Conservation (phyloP, 2,888 invertebrate species). For the Scaptomyza polygonia region DNA sequence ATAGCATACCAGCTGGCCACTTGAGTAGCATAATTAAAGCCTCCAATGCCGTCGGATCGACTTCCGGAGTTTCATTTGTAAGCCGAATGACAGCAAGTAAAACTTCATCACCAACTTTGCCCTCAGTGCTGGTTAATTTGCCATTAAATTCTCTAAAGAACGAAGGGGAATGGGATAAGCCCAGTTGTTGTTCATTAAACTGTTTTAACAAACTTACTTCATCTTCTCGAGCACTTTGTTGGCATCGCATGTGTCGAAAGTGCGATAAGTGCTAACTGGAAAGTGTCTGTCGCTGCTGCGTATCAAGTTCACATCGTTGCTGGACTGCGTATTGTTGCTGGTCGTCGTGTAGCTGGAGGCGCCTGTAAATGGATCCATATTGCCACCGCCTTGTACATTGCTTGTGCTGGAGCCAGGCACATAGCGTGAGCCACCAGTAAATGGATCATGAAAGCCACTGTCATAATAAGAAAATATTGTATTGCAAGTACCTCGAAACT, state of each 20-base stretch:
- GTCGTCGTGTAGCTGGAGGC: conserved; percentile 88
- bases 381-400: conserved; percentile 81
- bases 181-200: background rate
- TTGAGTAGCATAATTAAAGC: conserved; percentile 74
- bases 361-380: conserved; percentile 89
- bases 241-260: conserved; percentile 92
- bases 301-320: conserved; percentile 73
- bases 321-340: conserved; percentile 45
- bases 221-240: conserved; percentile 90
- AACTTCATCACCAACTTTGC: conserved; percentile 77
- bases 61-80: conserved; percentile 84
- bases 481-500: no score
- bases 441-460: conserved; percentile 87
- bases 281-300: conserved; percentile 80
- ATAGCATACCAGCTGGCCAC: conserved; percentile 88
- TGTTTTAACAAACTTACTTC: conserved; percentile 73
- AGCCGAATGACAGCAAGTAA: conserved; percentile 87
- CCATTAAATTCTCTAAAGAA: conserved; percentile 88
- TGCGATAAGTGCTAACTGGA: conserved; percentile 86
- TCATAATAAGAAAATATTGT: background rate
- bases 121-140: conserved; percentile 82
- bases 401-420: conserved; percentile 85
- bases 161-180: background rate
- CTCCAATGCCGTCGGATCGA: conserved; percentile 84
- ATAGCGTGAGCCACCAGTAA: conserved; percentile 89